Evolutionary conservation across 35 echinoderm and acorn worm species (phyloP).

Genomic region (Ptychodera flava): DNA sequence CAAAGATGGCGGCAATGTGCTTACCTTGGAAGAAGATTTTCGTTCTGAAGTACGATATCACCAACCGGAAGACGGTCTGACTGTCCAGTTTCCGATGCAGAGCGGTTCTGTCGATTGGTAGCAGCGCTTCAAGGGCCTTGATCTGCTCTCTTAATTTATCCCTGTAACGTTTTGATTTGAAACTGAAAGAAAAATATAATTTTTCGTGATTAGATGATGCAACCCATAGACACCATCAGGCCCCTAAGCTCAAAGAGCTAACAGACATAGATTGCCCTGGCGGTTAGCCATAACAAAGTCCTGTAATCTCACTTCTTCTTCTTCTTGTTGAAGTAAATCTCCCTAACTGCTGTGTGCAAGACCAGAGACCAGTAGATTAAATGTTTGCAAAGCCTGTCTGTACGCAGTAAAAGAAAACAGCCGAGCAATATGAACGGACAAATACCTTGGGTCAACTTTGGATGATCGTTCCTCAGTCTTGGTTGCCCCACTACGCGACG

Average conservation of each 20-base stretch:
- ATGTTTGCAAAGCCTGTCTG: too few relatives aligned
- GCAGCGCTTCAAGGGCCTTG: conserved; percentile 82
- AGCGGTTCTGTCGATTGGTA: conserved; percentile 90
- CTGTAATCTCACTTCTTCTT: too few relatives aligned
- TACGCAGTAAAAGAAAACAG: background rate
- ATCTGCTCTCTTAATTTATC: conserved; percentile 98
- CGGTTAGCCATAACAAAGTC: too few relatives aligned
- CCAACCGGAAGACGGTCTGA: conserved; percentile 92
- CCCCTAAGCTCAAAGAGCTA: too few relatives aligned
- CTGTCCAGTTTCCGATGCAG: conserved; percentile 97
- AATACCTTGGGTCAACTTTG: background rate
- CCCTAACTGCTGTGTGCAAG: too few relatives aligned
- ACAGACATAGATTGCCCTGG: too few relatives aligned
- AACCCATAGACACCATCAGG: too few relatives aligned
- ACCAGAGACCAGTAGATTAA: too few relatives aligned
- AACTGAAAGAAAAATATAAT: conserved; percentile 56
- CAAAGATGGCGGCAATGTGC: conserved; percentile 10
- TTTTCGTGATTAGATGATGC: too few relatives aligned
- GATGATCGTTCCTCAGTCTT: background rate
- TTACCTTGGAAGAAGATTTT: conserved; percentile 89
- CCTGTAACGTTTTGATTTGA: conserved; percentile 96
- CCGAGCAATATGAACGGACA: background rate
- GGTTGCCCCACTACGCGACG: background rate
- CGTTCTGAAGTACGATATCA: conserved; percentile 92
- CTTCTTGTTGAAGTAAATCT: too few relatives aligned